Percentiles rank a stretch among this genome's conserved stretches.
phyloP scores from a whole-genome alignment of 1,140 invertebrate species.

The Antheraea mylitta region DNA sequence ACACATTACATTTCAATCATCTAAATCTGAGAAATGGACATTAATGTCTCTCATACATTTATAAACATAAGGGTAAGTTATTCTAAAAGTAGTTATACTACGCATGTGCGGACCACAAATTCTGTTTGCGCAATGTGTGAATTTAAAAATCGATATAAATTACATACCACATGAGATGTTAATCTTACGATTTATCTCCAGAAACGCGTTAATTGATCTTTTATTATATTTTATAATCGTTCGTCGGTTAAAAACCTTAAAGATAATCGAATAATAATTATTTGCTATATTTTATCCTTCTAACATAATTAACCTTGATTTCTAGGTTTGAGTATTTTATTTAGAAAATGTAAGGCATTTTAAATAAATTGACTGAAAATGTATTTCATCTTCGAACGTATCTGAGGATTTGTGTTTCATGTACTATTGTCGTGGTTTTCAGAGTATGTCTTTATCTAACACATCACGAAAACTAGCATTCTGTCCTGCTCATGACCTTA shows the following conservation, averaged over 20 bases:
- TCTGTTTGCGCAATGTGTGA: slow-evolving; percentile 27
- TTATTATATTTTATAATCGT: background rate
- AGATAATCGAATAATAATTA: no score
- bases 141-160: slow-evolving; percentile 42
- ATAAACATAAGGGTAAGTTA: background rate
- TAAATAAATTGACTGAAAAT: background rate
- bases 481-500: slow-evolving; percentile 62
- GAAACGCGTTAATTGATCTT: no score
- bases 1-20: no score
- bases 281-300: no score
- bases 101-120: slow-evolving; percentile 30
- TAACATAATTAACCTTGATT: no score
- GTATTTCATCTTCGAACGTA: slow-evolving; percentile 4
- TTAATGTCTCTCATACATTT: background rate
- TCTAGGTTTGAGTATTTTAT: no score
- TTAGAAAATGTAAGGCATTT: no score
- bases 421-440: slow-evolving; percentile 37
- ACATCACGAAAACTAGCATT: slow-evolving; percentile 15
- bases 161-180: slow-evolving; percentile 33
- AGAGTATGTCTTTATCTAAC: slow-evolving; percentile 29
- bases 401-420: slow-evolving; percentile 23
- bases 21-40: no score
- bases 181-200: slow-evolving; percentile 23
- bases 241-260: no score
- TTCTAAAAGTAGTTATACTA: slow-evolving; percentile 17